Percentiles rank a stretch among this genome's conserved stretches.
phyloP scores from a whole-genome alignment of 2,113 vertebrate genomes.

The Megaceryle maxima region DNA sequence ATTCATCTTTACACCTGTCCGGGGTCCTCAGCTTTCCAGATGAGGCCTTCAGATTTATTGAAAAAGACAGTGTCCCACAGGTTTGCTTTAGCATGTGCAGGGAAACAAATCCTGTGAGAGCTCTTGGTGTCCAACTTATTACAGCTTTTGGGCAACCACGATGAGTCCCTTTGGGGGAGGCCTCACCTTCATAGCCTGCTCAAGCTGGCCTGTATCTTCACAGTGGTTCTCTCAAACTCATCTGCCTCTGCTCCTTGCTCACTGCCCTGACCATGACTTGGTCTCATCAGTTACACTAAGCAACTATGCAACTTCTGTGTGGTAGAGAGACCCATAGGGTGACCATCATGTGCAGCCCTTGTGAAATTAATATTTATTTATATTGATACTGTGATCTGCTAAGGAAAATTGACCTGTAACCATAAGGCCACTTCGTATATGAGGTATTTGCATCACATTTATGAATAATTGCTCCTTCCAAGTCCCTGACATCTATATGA shows the following conservation, averaged over 20 bases:
- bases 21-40: neutral
- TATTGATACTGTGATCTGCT: neutral
- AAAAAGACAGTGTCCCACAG: neutral
- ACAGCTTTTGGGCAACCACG: neutral
- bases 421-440: neutral
- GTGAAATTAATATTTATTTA: neutral
- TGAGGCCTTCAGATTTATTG: neutral
- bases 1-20: neutral
- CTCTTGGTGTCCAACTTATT: neutral
- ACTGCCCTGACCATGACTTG: neutral
- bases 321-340: neutral
- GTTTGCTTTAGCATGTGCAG: neutral
- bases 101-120: neutral
- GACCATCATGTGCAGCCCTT: neutral
- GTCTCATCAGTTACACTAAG: neutral
- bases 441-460: neutral
- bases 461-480: neutral
- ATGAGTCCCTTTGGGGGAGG: neutral
- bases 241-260: neutral
- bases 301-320: neutral
- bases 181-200: neutral
- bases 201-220: neutral
- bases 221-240: accelerated
- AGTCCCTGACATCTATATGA: neutral
- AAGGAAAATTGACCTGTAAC: neutral